These are phyloP conservation scores for Nephotettix cincticeps DNA, from an alignment of 1,140 invertebrate species.

Conservation along the genomic window DNA sequence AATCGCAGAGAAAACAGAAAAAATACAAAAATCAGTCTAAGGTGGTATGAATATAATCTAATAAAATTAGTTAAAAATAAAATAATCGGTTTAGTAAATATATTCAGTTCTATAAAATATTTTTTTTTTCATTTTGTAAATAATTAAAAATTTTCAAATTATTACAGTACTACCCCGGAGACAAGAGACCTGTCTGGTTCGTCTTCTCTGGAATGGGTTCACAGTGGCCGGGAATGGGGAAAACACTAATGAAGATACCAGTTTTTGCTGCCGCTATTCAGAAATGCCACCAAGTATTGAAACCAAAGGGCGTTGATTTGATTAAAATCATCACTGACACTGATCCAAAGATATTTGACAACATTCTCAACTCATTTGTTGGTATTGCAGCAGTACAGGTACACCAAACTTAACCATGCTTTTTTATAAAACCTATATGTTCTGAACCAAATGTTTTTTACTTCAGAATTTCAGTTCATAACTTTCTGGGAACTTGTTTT, in stretches of 20 bases:
- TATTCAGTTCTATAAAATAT: no score
- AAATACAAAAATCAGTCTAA: no score
- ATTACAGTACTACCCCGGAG: conserved; percentile 58
- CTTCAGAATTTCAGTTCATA: no score
- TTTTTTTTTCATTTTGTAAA: no score
- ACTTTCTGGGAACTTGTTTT: no score
- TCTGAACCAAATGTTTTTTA: no score
- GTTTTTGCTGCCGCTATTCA: conserved; percentile 71
- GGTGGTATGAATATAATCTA: no score
- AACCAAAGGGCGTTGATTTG: conserved; percentile 74
- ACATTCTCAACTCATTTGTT: conserved; percentile 85
- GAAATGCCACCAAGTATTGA: conserved; percentile 69
- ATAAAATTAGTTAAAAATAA: no score
- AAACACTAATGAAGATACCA: conserved; percentile 64
- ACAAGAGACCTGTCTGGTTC: conserved; percentile 74
- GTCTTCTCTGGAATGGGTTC: conserved; percentile 91
- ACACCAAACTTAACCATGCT: no score
- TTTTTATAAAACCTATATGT: no score
- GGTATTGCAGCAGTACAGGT: conserved; percentile 85
- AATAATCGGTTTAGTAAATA: no score
- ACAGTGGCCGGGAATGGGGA: conserved; percentile 85
- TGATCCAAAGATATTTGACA: conserved; percentile 73
- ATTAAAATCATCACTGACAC: conserved; percentile 73
- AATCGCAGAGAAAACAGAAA: no score
- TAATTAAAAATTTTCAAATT: neutral